Evolutionary conservation across 2,888 invertebrate species (phyloP), one percentile per base, ranked within the genome.

Genomic region (Lasioglossum calceatum): DNA sequence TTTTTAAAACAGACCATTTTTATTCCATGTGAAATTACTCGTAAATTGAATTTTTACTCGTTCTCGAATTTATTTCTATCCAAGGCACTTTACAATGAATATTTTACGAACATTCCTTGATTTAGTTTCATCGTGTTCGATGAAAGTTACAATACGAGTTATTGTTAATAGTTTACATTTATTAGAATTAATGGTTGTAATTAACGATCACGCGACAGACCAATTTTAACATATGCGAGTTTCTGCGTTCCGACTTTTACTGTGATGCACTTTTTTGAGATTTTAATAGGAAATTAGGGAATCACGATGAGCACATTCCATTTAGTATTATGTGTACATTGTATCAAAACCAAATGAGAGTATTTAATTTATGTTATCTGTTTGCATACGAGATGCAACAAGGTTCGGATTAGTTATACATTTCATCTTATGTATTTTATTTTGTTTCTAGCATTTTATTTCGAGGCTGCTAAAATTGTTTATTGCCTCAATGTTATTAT

Each of bases 271-370:
- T 71, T 47, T 54, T 71, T 64, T 79, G 36, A 74, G 70, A 80
- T 86, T 77, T 16, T 36, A 64, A 72, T 39, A 70, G 32, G 32
- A 73, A 39, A 54, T 79, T 71, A 61, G 8, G 64, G 54, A 74
- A 75, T 39, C 36, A 70, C 61, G 47, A 81, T 76, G 7, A 82
- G 42, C 77, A 87, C 87, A 87, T 87, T 87, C 86, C 86, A 82
- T 71, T 70, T 87, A 87, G 82, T 87, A 82, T 87, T 87, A 87
- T 79, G 77, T 87, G 79, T 86, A 77, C 76, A 44, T 42, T 50
- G n/a, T 82, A 61, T 50, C 61, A 77, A 86, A 87, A 42, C 86
- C 86, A 87, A 87, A 87, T 87, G 74, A 82, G 79, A 87, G 82
- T 87, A 87, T 87, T 87, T 87, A 87, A 86, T 82, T 78, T 86